A percentile compares a stretch with the other conserved stretches of the same genome.
Conservation (phyloP, 2,113 vertebrate genomes). For the Oreamnos americanus region DNA sequence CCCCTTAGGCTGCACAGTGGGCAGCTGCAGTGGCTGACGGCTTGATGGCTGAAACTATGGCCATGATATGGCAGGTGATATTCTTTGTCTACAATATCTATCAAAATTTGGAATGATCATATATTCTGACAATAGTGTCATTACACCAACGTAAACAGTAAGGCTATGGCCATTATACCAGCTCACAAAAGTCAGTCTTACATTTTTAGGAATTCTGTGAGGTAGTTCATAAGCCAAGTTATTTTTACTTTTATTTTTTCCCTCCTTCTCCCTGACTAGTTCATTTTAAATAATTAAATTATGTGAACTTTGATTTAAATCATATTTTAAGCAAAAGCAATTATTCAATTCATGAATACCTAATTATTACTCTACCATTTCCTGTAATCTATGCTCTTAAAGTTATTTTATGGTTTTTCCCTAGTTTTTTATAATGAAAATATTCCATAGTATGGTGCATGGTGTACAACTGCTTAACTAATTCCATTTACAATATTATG, state of each 20-base stretch:
- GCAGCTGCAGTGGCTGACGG: not conserved
- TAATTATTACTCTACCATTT: not conserved
- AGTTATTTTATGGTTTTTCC: not conserved
- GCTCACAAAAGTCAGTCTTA: not conserved
- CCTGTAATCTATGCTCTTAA: not conserved
- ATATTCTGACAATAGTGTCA: not conserved
- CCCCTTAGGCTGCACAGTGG: not conserved
- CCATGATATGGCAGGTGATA: not conserved
- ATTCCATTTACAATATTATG: not conserved
- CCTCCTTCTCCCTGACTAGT: not conserved
- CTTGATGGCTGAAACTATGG: not conserved
- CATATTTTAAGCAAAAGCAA: not conserved
- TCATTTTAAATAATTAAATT: not conserved
- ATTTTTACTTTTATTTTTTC: not conserved
- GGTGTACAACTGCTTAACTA: not conserved
- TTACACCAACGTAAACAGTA: not conserved
- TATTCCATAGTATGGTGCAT: not conserved
- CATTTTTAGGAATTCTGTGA: not conserved
- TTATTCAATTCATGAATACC: not conserved
- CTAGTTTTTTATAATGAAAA: not conserved
- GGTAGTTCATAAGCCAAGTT: not conserved
- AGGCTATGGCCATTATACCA: not conserved
- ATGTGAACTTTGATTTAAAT: not conserved
- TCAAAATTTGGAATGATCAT: not conserved
- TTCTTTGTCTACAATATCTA: not conserved